Conservation (phyloP, 2,113 vertebrate genomes). For the Corythaeola cristata region DNA sequence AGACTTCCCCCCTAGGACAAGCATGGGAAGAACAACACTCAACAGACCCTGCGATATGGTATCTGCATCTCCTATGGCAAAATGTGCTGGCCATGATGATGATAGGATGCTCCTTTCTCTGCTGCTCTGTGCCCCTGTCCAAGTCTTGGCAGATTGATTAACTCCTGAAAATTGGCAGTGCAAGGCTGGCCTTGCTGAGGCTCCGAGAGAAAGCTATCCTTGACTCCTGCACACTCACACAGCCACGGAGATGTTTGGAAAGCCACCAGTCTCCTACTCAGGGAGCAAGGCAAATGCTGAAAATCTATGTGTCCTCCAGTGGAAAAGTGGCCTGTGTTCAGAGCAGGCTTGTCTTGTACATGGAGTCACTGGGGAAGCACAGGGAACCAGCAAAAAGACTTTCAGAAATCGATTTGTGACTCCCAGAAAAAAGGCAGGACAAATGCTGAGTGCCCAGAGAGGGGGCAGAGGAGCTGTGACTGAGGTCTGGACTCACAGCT, state of each 20-base stretch:
- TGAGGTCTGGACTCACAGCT: background rate
- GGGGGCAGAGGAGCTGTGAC: background rate
- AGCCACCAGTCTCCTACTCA: background rate
- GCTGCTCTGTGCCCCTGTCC: background rate
- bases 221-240: background rate
- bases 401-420: background rate
- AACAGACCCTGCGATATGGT: background rate
- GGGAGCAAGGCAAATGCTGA: background rate
- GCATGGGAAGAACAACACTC: background rate
- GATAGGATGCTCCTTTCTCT: background rate
- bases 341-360: background rate
- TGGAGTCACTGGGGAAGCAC: background rate
- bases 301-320: background rate
- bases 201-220: background rate
- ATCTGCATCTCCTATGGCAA: background rate
- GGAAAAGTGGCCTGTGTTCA: background rate
- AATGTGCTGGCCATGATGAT: rapidly evolving
- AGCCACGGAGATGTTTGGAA: background rate
- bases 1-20: background rate
- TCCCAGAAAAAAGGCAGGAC: background rate
- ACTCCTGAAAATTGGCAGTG: background rate
- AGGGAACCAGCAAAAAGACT: background rate
- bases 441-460: background rate
- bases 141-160: background rate
- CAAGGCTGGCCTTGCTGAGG: background rate